Evolutionary conservation across 2,797 vertebrate species (phyloP), one percentile per base, ranked within the genome.

Genomic region (Phaenicophaeus curvirostris): DNA sequence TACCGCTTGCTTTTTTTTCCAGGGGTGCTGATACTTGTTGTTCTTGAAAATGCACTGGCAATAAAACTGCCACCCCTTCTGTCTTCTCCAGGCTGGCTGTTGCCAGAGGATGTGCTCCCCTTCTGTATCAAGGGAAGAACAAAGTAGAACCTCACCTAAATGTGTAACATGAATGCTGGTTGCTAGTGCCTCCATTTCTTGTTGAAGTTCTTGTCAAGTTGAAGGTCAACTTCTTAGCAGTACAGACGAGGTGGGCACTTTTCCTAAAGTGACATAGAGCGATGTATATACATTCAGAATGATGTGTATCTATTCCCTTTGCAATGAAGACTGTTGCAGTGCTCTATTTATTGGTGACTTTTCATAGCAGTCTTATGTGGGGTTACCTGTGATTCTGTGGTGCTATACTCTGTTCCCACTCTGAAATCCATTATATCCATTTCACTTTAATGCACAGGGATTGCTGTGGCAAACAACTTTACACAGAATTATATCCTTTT

Each of bases 401-500:
- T 33, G 58, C 50, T 81, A 31, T 37, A 12, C 69, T 81, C 41
- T 42, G 27, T 67, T 88, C 41, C 54, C 33, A 6, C 54, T 65
- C 55, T 14, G 59, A 92, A 90, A 90, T 68, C 57, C 46, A 9
- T 85, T 83, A 44, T 65, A 44, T 44, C 13, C 42, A 44, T 44
- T 44, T 44, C 16, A 44, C 18, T 44, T 44, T 44, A 44, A 44
- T 61, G 66, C 23, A 19, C 28, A 18, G 14, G 37, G 46, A 68
- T 91, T 94, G 44, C 59, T 50, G 35, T 54, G 55, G 59, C 27
- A 61, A 63, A 94, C 74, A 92, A 1, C 66, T 61, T 86, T 75
- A 62, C 61, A 62, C n/a, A 66, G 77, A 94, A 84, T 81, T 76
- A 76, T 30, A 51, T 31, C 13, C 30, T 75, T 61, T 91, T 74